Evolutionary conservation across 1,140 invertebrate genomes (phyloP).

Genomic region (Diprion similis): DNA sequence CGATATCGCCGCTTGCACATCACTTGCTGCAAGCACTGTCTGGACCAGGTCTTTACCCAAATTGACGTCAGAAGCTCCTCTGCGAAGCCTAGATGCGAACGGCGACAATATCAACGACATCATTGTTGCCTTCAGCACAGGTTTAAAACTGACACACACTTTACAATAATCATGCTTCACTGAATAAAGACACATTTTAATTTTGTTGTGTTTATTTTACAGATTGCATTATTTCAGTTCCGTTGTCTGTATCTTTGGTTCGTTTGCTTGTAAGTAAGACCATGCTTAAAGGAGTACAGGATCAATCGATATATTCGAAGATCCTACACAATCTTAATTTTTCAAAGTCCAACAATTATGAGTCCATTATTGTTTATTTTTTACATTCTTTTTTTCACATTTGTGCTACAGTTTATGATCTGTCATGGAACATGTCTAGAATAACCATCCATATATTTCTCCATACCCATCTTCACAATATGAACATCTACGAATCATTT

Average conservation of each 20-base stretch:
- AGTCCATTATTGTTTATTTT: too few relatives aligned
- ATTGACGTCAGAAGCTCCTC: slow-evolving; percentile 77
- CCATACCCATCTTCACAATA: too few relatives aligned
- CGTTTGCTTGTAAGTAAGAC: background rate
- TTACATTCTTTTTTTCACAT: background rate
- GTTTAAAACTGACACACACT: slow-evolving; percentile 59
- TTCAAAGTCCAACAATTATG: too few relatives aligned
- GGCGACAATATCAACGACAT: slow-evolving; percentile 77
- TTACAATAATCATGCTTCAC: background rate
- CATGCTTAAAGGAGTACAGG: background rate
- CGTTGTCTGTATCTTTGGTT: slow-evolving; percentile 12
- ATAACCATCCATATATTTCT: too few relatives aligned
- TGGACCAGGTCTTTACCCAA: slow-evolving; percentile 79
- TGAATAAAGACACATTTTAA: background rate
- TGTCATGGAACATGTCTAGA: too few relatives aligned
- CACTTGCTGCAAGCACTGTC: slow-evolving; percentile 70
- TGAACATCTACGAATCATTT: slow-evolving; percentile 12
- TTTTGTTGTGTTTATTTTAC: slow-evolving; percentile 29
- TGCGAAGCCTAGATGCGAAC: slow-evolving; percentile 78
- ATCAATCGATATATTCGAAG: too few relatives aligned
- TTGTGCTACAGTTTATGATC: too few relatives aligned
- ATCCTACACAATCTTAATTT: too few relatives aligned
- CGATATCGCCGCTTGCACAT: slow-evolving; percentile 71
- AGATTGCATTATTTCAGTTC: slow-evolving; percentile 30
- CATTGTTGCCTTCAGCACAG: slow-evolving; percentile 82